These are phyloP conservation scores for Prionchulus punctatus DNA, from an alignment of 2,888 invertebrate species.

Conservation along the genomic window DNA sequence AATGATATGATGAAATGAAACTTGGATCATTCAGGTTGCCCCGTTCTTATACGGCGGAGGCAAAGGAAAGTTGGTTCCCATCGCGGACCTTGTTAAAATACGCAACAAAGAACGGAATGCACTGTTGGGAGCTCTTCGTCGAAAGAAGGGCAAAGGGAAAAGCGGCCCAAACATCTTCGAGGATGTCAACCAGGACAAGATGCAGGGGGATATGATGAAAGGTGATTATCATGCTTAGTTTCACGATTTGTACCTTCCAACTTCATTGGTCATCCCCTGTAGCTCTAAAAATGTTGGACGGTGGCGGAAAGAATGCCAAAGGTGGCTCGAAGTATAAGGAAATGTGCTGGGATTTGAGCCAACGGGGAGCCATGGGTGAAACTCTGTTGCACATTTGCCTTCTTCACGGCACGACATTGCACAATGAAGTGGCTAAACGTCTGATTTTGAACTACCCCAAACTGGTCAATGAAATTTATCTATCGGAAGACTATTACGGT, in stretches of 20 bases:
- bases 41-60: slow-evolving; percentile 86
- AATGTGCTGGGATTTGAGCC: slow-evolving; percentile 77
- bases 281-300: slow-evolving; percentile 30
- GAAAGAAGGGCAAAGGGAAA: slow-evolving; percentile 28
- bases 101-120: slow-evolving; percentile 60
- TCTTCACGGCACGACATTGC: slow-evolving; percentile 70
- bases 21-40: slow-evolving; percentile 48
- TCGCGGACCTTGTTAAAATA: slow-evolving; percentile 66
- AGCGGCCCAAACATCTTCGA: slow-evolving; percentile 28
- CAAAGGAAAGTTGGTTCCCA: slow-evolving; percentile 70
- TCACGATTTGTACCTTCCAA: not conserved
- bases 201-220: slow-evolving; percentile 22
- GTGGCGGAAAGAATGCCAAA: slow-evolving; percentile 23
- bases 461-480: slow-evolving; percentile 84
- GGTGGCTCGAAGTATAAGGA: slow-evolving; percentile 51
- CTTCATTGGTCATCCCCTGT: slow-evolving; percentile 10
- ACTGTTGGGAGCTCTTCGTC: slow-evolving; percentile 23
- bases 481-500: slow-evolving; percentile 94
- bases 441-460: slow-evolving; percentile 79
- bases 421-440: slow-evolving; percentile 80
- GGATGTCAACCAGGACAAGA: slow-evolving; percentile 25
- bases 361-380: slow-evolving; percentile 82
- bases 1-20: too few relatives aligned
- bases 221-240: too few relatives aligned
- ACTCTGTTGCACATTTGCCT: slow-evolving; percentile 81